Evolutionary conservation across 2,113 vertebrate genomes (phyloP), one percentile per base, ranked within the genome.

Genomic region (Lophura nycthemera): DNA sequence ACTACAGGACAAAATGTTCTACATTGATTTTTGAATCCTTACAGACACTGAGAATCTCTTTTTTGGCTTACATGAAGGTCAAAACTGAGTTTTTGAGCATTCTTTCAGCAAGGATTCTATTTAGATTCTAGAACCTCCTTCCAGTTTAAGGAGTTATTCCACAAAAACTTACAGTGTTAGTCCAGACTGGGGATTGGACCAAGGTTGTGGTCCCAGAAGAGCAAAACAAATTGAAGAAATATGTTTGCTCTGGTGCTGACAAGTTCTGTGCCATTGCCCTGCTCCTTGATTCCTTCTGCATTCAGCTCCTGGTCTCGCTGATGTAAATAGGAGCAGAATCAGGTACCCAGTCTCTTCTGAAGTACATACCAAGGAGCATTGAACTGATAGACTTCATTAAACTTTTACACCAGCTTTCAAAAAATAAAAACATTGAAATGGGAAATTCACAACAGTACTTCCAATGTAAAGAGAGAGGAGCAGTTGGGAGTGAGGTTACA

Each of bases 21-120:
- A 25, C 43, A 86, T 64, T 2, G 40, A 69, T 91, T 96, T 96
- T 56, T 2, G 52, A 70, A 65, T 80, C 75, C 63, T 63, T 93
- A 54, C n/a, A 76, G 61, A 48, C 72, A 42, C 20, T 32, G 34
- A 32, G 75, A 86, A 66, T 34, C 20, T 66, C 10, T 11, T 42
- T 47, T 76, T 59, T 54, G 29, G 14, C 25, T 90, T 56, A 6
- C 71, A 30, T 45, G 71, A 97, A 95, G 88, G 96, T 96, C 92
- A 96, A 67, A 78, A 90, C 52, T 40, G 72, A 72, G 9, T 5
- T 89, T 89, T 71, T 43, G 52, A 52, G 32, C 27, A 7, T 67
- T 79, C 59, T 75, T 85, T 80, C 56, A 80, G 10, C 8, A 60
- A 43, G 24, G 29, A 52, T 78, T 75, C 13, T 47, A 22, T 82